Evolutionary conservation across 2,113 vertebrate genomes (phyloP).

Genomic region (Chlorodrepanis virens): DNA sequence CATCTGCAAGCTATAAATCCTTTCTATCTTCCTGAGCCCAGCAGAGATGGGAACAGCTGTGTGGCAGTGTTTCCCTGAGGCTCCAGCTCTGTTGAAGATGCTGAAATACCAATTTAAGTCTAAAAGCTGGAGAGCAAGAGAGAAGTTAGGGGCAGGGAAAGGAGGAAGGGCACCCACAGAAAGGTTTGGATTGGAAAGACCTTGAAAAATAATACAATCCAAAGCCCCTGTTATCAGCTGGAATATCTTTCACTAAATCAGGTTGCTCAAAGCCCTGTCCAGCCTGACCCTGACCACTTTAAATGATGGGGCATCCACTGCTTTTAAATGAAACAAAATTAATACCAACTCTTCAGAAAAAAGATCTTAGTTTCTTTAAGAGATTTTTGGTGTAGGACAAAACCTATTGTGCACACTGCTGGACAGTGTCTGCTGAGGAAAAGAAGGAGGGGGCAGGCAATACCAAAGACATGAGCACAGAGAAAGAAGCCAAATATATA

Average conservation of each 20-base stretch:
- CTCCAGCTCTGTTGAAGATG: background rate
- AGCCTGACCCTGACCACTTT: background rate
- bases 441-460: background rate
- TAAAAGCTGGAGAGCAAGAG: background rate
- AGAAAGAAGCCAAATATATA: background rate
- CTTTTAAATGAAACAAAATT: background rate
- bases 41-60: background rate
- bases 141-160: background rate
- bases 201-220: background rate
- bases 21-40: background rate
- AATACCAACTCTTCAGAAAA: background rate
- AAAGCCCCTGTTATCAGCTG: background rate
- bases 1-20: constrained; percentile 8
- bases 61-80: background rate
- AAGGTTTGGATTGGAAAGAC: background rate
- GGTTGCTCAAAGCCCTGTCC: background rate
- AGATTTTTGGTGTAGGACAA: background rate
- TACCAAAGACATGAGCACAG: fast-evolving
- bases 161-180: background rate
- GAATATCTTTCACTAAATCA: background rate
- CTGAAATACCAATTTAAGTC: background rate
- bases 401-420: background rate
- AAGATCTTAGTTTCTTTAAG: background rate
- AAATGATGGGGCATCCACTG: background rate
- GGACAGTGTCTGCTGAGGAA: background rate